Evolutionary conservation across 1,140 invertebrate species (phyloP), one percentile per base, ranked within the genome.

Genomic region (Trichonephila inaurata): DNA sequence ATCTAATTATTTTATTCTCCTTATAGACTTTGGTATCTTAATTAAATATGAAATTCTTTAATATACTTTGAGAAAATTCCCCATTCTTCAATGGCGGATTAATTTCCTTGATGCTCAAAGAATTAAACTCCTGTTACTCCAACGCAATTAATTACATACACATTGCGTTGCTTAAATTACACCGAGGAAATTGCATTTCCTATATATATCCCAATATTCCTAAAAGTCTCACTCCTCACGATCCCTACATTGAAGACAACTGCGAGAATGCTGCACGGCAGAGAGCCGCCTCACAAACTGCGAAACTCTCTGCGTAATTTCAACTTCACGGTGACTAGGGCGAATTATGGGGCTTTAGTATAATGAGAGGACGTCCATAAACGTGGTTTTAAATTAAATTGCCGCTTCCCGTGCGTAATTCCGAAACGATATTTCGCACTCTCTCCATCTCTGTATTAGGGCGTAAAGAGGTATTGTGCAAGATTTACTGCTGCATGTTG

Each of bases 361-460:
- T 89, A 89, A 89, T 89, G 87, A 89, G 87, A 21, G 66, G 40
- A 89, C 58, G 62, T 62, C 87, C 87, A 89, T 89, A 89, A 89
- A 89, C 87, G 87, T 51, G 64, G 87, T 89, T 89, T 89, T 89
- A 89, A 89, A 89, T 89, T 89, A 89, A 89, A 89, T 89, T 89
- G 87, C 87, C 62, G 33, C 87, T 51, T 62, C 62, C 87, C 14
- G 40, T 66, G 87, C 40, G 87, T 89, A 89, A 89, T 89, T 89
- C 62, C 64, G 64, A 64, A 89, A 40, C 87, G 62, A 89, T 89
- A 89, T 89, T 89, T 89, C 66, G 28, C 87, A 72, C 87, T 69
- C 64, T 72, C n/a, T 62, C 24, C 87, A 69, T 62, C 62, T 40
- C 33, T 40, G 87, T 69, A 89, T 89, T 62, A n/a, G 44, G 64